Evolutionary conservation across 2,113 vertebrate genomes (phyloP).

Genomic region (Oncorhynchus masou): DNA sequence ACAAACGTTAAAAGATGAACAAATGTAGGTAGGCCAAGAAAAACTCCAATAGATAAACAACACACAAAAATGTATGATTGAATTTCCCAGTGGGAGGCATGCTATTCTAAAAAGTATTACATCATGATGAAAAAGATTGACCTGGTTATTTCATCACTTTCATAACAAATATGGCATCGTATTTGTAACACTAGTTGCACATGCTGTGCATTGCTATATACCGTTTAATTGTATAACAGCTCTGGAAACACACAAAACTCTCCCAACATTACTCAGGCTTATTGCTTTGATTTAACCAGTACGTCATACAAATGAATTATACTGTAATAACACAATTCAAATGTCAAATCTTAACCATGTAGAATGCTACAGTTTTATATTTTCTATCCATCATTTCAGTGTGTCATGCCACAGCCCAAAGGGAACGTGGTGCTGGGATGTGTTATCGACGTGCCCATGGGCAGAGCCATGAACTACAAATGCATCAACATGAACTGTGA

Average conservation of each 20-base stretch:
- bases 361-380: neutral
- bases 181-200: neutral
- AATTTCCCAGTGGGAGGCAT: neutral
- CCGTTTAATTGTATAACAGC: neutral
- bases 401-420: conserved; percentile 5
- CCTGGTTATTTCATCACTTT: neutral
- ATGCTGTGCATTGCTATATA: neutral
- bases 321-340: neutral
- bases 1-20: neutral
- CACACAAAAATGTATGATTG: neutral
- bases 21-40: neutral
- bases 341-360: neutral
- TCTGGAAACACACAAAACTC: neutral
- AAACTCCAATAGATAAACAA: neutral
- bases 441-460: conserved; percentile 13
- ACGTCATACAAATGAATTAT: neutral
- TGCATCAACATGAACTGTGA: conserved; percentile 54
- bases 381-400: neutral
- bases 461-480: conserved; percentile 44
- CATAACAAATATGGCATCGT: neutral
- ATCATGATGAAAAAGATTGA: neutral
- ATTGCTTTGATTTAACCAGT: neutral
- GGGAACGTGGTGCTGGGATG: neutral
- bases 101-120: neutral
- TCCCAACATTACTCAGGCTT: neutral